Evolutionary conservation across 2,888 invertebrate species (phyloP), one percentile per base, ranked within the genome.

Genomic region (Zhuqinia jingwanae): DNA sequence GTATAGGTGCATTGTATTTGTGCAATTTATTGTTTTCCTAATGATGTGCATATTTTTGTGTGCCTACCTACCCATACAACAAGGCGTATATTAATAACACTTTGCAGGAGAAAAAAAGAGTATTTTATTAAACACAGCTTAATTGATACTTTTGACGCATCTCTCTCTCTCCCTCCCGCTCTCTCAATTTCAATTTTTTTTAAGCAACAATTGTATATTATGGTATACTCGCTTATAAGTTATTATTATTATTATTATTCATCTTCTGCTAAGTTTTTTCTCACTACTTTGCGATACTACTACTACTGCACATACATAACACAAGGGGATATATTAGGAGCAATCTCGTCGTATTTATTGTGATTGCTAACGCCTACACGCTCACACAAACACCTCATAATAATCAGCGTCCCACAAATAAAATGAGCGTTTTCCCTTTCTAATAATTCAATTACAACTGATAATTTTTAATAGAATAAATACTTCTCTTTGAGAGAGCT

Each of bases 401-500:
- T n/a, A n/a, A n/a, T n/a, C 20, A n/a, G 20, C 75, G 75, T n/a
- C 75, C 75, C 56, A 53, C 75, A 53, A 50, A 36, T 3, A 36
- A 36, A 36, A 36, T 6, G 36, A 36, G 36, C 36, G 36, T 65
- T 50, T 79, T 77, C 83, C 83, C 83, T 83, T 83, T 83, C 83
- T 77, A 83, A n/a, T n/a, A n/a, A 83, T 77, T 77, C 76, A 77
- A 83, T 83, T 83, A 83, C 65, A 83, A 45, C 73, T 83, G 42
- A 58, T 47, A 82, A 60, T 36, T 45, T 68, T 50, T 70, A 70
- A 47, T 70, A 70, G 25, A 45, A 20, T 63, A 42, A 70, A 25
- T 25, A n/a, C 20, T 47, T 47, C 22, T 27, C 25, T 47, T 25
- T 20, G n/a, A n/a, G n/a, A n/a, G n/a, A n/a, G n/a, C n/a, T 50